Evolutionary conservation across 1,140 invertebrate genomes (phyloP).

Genomic region (Pissodes strobi): DNA sequence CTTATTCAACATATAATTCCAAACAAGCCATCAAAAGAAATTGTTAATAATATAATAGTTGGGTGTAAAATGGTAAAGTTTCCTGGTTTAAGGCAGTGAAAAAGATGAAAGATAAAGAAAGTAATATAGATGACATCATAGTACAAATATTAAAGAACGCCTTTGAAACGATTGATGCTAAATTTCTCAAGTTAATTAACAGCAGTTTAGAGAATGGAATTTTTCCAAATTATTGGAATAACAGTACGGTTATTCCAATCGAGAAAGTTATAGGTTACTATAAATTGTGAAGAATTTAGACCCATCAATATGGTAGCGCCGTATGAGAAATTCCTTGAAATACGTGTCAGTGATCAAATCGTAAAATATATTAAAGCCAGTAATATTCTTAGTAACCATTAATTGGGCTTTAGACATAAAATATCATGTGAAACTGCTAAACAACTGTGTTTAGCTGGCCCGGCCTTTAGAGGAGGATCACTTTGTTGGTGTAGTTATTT

Average conservation of each 20-base stretch:
- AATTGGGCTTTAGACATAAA: not conserved
- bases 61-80: not conserved
- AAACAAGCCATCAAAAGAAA: not conserved
- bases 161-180: not conserved
- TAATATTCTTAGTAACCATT: not conserved
- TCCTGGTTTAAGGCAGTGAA: too few relatives aligned
- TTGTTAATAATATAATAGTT: too few relatives aligned
- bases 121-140: not conserved
- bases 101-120: not conserved
- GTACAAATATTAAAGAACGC: not conserved
- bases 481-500: too few relatives aligned
- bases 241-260: not conserved
- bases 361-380: not conserved
- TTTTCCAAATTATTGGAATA: not conserved
- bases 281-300: not conserved
- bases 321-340: not conserved
- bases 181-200: not conserved
- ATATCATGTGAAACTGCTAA: too few relatives aligned
- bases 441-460: too few relatives aligned
- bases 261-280: not conserved
- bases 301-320: not conserved
- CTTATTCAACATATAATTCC: not conserved
- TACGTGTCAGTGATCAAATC: not conserved
- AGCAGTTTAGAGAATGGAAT: too few relatives aligned
- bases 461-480: too few relatives aligned